Evolutionary conservation across 2,888 invertebrate species (phyloP).

Genomic region (Coenonympha glycerion): DNA sequence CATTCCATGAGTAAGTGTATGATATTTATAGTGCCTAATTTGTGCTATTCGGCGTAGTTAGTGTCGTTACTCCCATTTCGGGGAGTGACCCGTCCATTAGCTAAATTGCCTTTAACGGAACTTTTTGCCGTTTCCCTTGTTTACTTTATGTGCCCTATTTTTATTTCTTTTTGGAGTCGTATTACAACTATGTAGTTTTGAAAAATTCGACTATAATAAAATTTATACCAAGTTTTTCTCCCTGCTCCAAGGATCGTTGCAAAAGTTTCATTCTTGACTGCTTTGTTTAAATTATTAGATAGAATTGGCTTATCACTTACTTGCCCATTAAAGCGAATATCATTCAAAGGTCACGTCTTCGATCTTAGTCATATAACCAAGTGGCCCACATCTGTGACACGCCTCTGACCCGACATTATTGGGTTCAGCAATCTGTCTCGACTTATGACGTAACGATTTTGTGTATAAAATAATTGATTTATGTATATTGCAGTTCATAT

Average conservation of each 20-base stretch:
- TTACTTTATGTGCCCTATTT: slow-evolving; percentile 23
- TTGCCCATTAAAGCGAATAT: not conserved
- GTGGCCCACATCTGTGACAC: slow-evolving; percentile 20
- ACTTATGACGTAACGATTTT: slow-evolving; percentile 11
- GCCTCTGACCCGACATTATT: slow-evolving; percentile 17
- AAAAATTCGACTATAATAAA: not conserved
- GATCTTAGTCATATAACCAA: slow-evolving; percentile 14
- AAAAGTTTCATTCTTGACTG: not conserved
- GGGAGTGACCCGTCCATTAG: slow-evolving; percentile 33
- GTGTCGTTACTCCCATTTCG: slow-evolving; percentile 30
- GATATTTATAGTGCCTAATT: slow-evolving; percentile 18
- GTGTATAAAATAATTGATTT: slow-evolving; percentile 14
- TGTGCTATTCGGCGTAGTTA: slow-evolving; percentile 28
- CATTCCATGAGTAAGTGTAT: not conserved
- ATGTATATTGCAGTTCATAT: not conserved
- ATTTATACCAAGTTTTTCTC: too few species aligned
- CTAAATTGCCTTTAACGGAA: slow-evolving; percentile 37
- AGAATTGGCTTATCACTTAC: not conserved
- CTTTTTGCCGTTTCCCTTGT: slow-evolving; percentile 30
- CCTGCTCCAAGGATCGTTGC: too few species aligned
- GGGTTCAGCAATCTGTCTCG: slow-evolving; percentile 19
- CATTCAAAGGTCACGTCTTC: slow-evolving; percentile 15
- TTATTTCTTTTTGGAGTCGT: not conserved
- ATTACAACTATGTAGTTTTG: too few species aligned
- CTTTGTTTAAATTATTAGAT: not conserved